A percentile compares a stretch with the other conserved stretches of the same genome.
These are phyloP conservation scores for Nestor notabilis DNA, from an alignment of 2,113 vertebrate genomes.

Conservation along the genomic window DNA sequence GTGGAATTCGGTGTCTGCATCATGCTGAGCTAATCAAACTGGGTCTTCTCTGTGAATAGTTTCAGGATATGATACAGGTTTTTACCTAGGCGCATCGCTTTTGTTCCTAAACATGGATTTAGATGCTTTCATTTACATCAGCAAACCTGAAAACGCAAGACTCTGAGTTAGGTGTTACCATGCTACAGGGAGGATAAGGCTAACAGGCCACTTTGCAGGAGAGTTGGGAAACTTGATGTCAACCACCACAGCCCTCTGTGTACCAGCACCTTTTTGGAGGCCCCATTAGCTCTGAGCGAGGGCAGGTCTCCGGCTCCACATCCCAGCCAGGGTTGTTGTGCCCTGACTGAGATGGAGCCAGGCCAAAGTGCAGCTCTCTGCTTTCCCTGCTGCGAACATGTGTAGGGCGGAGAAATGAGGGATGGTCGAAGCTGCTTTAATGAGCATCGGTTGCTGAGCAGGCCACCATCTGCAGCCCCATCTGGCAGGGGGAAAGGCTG, in stretches of 20 bases:
- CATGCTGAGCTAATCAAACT: not conserved
- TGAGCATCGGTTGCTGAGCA: not conserved
- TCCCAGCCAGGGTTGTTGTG: not conserved
- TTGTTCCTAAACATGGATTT: not conserved
- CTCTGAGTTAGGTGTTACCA: not conserved
- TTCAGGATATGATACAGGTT: not conserved
- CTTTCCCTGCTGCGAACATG: accelerated
- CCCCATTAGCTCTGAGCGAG: not conserved
- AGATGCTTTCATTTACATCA: not conserved
- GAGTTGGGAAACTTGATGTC: not conserved
- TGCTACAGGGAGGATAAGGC: not conserved
- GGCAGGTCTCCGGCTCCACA: not conserved
- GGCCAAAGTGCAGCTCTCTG: not conserved
- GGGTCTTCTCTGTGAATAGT: not conserved
- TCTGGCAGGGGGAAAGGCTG: not conserved
- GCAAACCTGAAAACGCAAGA: not conserved
- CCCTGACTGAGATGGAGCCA: not conserved
- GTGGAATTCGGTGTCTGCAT: not conserved
- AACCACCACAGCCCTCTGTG: not conserved
- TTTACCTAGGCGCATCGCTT: not conserved
- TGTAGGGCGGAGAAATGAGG: not conserved
- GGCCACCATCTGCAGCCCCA: not conserved
- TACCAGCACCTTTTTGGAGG: not conserved
- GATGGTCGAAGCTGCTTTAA: not conserved
- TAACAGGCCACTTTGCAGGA: not conserved